Evolutionary conservation across 2,797 vertebrate species (phyloP).

Genomic region (Steatocranus sp.): DNA sequence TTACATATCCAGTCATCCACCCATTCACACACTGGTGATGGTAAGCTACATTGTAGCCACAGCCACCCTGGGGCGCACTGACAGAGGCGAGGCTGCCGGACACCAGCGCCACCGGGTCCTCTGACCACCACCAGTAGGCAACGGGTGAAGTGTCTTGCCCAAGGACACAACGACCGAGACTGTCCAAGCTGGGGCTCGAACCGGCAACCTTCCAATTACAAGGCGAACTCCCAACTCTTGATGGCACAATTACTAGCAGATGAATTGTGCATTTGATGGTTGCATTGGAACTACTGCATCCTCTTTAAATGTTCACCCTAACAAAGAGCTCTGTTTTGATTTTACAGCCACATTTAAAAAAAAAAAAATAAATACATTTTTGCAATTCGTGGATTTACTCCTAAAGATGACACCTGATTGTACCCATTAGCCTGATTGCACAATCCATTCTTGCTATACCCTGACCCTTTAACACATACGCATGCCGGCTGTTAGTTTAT

Average conservation of each 20-base stretch:
- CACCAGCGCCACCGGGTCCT: no score
- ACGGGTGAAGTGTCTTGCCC: no score
- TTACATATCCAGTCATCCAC: no score
- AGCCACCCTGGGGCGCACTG: no score
- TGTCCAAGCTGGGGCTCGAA: no score
- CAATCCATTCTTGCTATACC: not conserved
- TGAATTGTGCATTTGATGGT: not conserved
- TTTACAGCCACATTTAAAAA: not conserved
- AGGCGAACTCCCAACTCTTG: no score
- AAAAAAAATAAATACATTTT: rapidly evolving
- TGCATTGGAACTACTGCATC: not conserved
- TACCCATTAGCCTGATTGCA: constrained; percentile 13
- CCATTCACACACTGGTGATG: no score
- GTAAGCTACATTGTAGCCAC: no score
- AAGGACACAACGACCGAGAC: no score
- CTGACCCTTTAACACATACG: not conserved
- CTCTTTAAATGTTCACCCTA: not conserved
- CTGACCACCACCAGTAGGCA: no score
- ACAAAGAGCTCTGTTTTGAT: not conserved
- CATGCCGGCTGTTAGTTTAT: not conserved
- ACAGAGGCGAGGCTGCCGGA: no score
- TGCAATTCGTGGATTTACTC: not conserved
- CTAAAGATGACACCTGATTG: constrained; percentile 4
- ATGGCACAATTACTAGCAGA: not conserved
- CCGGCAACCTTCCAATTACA: no score